Conservation (phyloP, 2,888 invertebrate species). For the Melieria omissa region DNA sequence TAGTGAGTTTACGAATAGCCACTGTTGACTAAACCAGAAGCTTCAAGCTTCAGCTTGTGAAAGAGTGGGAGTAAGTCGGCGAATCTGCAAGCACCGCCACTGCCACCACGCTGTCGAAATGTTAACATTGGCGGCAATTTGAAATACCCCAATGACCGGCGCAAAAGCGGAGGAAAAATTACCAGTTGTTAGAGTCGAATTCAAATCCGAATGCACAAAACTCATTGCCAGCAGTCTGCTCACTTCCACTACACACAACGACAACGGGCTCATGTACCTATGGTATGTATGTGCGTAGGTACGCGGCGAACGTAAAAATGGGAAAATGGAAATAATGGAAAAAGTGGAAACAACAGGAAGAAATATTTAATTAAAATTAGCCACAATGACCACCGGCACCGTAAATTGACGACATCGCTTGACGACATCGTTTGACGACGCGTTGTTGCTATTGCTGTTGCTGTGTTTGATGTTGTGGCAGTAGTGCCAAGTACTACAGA, state of each 20-base stretch:
- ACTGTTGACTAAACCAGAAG: no score
- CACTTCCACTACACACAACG: no score
- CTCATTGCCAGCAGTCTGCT: no score
- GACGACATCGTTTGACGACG: background rate
- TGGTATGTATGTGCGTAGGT: no score
- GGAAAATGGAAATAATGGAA: slow-evolving; percentile 36
- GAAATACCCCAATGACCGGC: slow-evolving; percentile 16
- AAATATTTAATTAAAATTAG: slow-evolving; percentile 67
- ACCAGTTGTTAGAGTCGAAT: no score
- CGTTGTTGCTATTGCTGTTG: background rate
- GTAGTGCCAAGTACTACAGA: no score
- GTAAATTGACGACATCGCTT: slow-evolving; percentile 32
- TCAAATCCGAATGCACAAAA: no score
- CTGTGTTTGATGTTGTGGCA: background rate
- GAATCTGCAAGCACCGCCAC: background rate
- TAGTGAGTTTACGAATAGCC: no score
- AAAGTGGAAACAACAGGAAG: slow-evolving; percentile 63
- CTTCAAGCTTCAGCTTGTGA: no score
- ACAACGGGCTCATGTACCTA: no score
- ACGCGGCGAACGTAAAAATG: slow-evolving; percentile 19
- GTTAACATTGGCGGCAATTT: slow-evolving; percentile 6
- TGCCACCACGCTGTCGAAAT: slow-evolving; percentile 6
- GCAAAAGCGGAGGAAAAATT: no score
- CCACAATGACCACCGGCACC: slow-evolving; percentile 56
- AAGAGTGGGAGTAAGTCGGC: no score